These are phyloP conservation scores for Cheirogaleus major DNA, from an alignment of 2,797 vertebrate species.

Conservation along the genomic window DNA sequence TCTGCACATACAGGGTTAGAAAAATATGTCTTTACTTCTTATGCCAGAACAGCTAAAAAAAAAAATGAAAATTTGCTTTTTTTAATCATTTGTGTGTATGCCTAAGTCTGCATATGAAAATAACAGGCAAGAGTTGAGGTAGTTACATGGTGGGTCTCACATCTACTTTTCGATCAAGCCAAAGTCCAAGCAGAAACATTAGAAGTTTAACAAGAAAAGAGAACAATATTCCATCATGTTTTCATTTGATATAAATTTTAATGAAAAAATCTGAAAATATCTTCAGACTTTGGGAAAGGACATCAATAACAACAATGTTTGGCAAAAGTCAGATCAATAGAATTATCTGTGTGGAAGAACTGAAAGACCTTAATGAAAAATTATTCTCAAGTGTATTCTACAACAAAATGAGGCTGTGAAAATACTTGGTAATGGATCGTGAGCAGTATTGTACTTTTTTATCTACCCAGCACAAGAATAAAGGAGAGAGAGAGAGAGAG, in stretches of 20 bases:
- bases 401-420: neutral
- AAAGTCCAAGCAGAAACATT: neutral
- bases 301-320: neutral
- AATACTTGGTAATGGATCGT: neutral
- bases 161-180: neutral
- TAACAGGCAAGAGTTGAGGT: neutral
- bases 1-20: neutral
- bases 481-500: fast-evolving
- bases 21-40: neutral
- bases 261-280: neutral
- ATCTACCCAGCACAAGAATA: neutral
- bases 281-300: neutral
- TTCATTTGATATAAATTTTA: neutral
- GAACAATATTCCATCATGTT: neutral
- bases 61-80: neutral
- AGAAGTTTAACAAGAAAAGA: neutral
- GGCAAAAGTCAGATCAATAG: neutral
- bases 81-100: neutral
- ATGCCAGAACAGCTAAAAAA: neutral
- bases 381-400: neutral
- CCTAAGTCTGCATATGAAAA: neutral
- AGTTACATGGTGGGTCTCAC: neutral
- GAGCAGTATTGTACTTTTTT: neutral
- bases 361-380: neutral
- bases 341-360: neutral